These are phyloP conservation scores for Drosophila lacteicornis DNA, from an alignment of 1,140 invertebrate genomes.

Conservation along the genomic window DNA sequence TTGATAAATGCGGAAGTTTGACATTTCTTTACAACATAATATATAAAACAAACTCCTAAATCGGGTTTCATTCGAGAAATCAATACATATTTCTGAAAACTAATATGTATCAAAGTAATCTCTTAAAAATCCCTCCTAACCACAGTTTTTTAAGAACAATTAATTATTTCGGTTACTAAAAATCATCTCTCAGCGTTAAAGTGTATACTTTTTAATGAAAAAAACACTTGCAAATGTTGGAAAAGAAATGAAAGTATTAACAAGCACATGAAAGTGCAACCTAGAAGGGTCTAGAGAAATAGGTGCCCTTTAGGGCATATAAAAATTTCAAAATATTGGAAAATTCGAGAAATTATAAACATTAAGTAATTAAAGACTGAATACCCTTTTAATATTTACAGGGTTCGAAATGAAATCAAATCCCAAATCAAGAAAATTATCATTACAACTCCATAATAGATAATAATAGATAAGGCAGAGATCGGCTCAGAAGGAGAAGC, in stretches of 20 bases:
- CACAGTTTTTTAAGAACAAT: not conserved
- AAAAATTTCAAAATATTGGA: not conserved
- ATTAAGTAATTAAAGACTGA: not conserved
- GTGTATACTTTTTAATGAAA: not conserved
- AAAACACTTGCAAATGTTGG: not conserved
- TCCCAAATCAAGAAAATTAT: too few species aligned
- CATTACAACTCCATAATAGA: not conserved
- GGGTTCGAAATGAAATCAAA: not conserved
- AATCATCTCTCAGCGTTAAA: not conserved
- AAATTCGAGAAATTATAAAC: not conserved
- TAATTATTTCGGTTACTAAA: not conserved
- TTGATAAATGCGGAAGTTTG: too few species aligned
- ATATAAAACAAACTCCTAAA: too few species aligned
- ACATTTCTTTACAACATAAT: too few species aligned
- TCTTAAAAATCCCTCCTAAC: not conserved
- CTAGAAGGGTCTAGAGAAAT: too few species aligned
- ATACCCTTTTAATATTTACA: not conserved
- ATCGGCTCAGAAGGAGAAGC: conserved; percentile 57
- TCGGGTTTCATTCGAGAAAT: too few species aligned
- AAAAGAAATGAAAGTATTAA: not conserved
- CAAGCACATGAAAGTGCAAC: not conserved
- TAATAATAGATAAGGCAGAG: not conserved
- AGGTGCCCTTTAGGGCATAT: too few species aligned
- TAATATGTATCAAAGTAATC: too few species aligned
- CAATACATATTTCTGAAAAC: too few species aligned